These are phyloP conservation scores for Molossus molossus DNA, from an alignment of 2,797 vertebrate species.

Conservation along the genomic window DNA sequence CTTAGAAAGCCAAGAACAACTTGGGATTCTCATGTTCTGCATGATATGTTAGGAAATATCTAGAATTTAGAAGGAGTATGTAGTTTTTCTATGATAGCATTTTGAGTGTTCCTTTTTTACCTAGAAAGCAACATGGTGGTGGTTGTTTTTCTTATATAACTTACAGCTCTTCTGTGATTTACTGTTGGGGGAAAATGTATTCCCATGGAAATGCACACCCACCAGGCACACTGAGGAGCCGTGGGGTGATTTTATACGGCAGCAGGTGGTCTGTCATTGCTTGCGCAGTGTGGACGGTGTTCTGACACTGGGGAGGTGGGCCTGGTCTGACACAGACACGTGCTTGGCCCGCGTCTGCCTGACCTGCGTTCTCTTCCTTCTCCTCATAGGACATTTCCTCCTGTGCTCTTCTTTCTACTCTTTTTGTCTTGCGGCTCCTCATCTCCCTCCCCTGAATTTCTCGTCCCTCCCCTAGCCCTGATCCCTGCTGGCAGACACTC, in stretches of 20 bases:
- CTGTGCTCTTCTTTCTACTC: not conserved
- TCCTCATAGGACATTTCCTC: not conserved
- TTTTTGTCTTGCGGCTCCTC: not conserved
- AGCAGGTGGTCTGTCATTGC: not conserved
- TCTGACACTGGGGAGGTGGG: not conserved
- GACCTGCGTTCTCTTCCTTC: not conserved
- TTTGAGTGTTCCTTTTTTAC: constrained; percentile 42
- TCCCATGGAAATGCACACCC: constrained; percentile 38
- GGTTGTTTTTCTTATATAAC: not conserved
- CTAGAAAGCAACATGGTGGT: not conserved
- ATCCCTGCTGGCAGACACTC: constrained; percentile 17
- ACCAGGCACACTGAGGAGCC: not conserved
- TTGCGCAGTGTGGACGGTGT: not conserved
- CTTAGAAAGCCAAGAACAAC: not conserved
- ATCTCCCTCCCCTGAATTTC: not conserved
- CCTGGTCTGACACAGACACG: not conserved
- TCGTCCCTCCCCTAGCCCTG: not conserved
- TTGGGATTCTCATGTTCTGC: not conserved
- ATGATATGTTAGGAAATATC: not conserved
- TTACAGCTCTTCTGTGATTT: not conserved
- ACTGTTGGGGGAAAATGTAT: constrained; percentile 58
- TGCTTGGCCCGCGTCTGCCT: not conserved
- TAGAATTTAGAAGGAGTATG: constrained; percentile 31
- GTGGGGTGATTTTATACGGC: not conserved
- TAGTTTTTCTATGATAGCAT: not conserved